phyloP scores from a whole-genome alignment of 2,888 invertebrate genomes.

The Monochamus alternatus region DNA sequence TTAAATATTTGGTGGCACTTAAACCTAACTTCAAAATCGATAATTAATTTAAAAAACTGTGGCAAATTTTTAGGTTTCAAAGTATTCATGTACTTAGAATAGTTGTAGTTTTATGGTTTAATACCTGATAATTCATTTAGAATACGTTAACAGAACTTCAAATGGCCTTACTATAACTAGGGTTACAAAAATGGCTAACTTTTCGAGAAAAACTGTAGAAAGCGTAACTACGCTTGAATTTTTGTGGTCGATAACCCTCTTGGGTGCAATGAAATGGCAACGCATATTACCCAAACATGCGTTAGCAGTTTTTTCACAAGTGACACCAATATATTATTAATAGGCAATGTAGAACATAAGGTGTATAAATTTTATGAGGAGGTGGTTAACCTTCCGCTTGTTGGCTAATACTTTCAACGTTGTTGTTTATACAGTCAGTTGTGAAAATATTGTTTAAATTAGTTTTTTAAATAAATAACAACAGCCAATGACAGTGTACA shows the following conservation, averaged over 20 bases:
- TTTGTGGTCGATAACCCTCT: conserved; percentile 52
- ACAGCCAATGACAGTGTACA: conserved; percentile 25
- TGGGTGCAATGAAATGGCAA: conserved; percentile 49
- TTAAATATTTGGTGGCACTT: too few species aligned
- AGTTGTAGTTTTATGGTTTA: too few species aligned
- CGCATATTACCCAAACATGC: conserved; percentile 58
- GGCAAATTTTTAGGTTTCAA: too few species aligned
- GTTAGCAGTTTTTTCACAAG: conserved; percentile 58
- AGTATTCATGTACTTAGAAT: too few species aligned
- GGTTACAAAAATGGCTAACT: too few species aligned
- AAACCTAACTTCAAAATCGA: too few species aligned
- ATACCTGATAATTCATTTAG: too few species aligned
- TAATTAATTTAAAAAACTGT: too few species aligned
- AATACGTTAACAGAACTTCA: too few species aligned
- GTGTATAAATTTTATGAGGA: conserved; percentile 40
- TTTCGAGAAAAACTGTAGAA: too few species aligned
- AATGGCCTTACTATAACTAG: too few species aligned
- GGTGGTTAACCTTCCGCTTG: conserved; percentile 51
- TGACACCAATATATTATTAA: conserved; percentile 56
- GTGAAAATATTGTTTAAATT: conserved; percentile 52
- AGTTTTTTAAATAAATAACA: conserved; percentile 40
- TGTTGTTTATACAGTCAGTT: conserved; percentile 51
- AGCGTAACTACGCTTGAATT: conserved; percentile 1
- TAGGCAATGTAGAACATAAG: conserved; percentile 32
- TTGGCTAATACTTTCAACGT: conserved; percentile 48